Conservation (phyloP, 2,797 vertebrate genomes). For the Myotis findleyi region DNA sequence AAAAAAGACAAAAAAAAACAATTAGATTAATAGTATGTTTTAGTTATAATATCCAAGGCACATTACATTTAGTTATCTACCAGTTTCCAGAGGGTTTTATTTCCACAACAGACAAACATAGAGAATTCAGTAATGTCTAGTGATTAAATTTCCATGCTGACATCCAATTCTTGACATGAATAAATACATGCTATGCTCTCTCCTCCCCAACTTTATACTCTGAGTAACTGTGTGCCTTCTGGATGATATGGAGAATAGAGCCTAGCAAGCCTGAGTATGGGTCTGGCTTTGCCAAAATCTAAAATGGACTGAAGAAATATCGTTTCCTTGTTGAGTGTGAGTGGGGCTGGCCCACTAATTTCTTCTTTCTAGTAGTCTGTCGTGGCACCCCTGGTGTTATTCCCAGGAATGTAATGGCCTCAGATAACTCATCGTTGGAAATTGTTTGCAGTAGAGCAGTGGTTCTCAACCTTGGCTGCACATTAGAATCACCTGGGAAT, state of each 20-base stretch:
- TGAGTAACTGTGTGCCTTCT: not conserved
- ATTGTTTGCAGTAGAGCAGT: not conserved
- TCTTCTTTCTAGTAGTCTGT: not conserved
- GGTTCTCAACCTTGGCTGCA: not conserved
- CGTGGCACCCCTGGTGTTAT: not conserved
- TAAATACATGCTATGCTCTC: not conserved
- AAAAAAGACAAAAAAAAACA: not conserved
- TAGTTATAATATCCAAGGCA: not conserved
- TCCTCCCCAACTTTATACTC: not conserved
- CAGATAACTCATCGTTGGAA: not conserved
- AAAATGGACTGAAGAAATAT: not conserved
- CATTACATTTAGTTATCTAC: not conserved
- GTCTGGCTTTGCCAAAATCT: slow-evolving; percentile 11
- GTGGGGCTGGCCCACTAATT: not conserved
- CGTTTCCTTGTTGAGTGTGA: not conserved
- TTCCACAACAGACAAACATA: slow-evolving; percentile 55
- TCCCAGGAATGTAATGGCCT: not conserved
- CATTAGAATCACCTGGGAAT: too few species aligned
- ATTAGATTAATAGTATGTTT: not conserved
- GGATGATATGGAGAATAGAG: not conserved
- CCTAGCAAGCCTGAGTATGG: not conserved
- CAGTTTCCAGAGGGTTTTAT: slow-evolving; percentile 65
- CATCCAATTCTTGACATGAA: not conserved
- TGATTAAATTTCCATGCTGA: slow-evolving; percentile 61
- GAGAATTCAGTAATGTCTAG: slow-evolving; percentile 43